A percentile compares a stretch with the other conserved stretches of the same genome.
Evolutionary conservation across 2,888 invertebrate species (phyloP).

Genomic region (Syrista parreyssii): DNA sequence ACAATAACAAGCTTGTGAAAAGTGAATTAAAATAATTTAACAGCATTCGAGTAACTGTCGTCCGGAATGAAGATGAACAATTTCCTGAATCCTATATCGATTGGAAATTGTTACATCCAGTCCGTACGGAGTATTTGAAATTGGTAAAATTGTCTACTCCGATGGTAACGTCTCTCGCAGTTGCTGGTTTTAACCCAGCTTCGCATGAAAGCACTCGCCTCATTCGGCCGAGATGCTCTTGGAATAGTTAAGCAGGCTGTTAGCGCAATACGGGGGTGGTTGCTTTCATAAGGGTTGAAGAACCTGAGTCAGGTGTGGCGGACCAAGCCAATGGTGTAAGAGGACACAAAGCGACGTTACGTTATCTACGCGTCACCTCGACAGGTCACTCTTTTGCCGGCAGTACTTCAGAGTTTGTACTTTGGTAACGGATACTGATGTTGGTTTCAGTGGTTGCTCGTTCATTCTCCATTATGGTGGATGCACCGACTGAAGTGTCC

Average conservation of each 20-base stretch:
- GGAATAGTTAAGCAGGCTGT: conserved; percentile 29
- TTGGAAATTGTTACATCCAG: background rate
- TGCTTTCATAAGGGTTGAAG: background rate
- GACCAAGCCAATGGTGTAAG: background rate
- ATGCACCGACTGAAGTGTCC: background rate
- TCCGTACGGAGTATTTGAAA: background rate
- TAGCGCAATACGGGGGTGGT: conserved; percentile 6
- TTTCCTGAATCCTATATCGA: background rate
- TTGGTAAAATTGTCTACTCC: background rate
- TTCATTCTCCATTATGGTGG: background rate
- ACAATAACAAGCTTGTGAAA: background rate
- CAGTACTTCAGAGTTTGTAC: background rate
- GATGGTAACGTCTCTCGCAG: background rate
- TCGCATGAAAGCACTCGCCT: conserved; percentile 3
- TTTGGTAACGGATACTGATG: background rate
- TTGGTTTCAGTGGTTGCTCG: background rate
- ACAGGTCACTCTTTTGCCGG: background rate
- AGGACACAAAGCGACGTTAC: background rate
- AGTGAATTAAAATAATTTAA: background rate
- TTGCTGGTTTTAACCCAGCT: conserved; percentile 6
- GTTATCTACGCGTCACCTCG: background rate
- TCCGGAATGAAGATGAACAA: background rate
- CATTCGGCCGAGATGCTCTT: conserved; percentile 17
- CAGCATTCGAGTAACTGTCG: background rate
- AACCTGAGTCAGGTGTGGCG: background rate